phyloP scores from a whole-genome alignment of 2,113 vertebrate genomes.

The Oenanthe oenanthe region DNA sequence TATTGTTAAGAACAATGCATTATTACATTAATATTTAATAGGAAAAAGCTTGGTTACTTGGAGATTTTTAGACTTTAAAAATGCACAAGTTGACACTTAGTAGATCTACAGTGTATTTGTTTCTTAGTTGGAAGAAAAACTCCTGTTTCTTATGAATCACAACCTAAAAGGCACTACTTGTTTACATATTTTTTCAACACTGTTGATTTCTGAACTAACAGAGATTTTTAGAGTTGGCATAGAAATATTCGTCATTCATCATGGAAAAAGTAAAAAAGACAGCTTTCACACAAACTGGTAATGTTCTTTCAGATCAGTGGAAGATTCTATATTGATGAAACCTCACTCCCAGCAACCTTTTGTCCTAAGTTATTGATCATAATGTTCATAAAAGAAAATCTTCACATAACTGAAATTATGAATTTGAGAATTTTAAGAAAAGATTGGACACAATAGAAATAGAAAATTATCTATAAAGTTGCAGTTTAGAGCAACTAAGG shows the following conservation, averaged over 20 bases:
- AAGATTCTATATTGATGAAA: not conserved
- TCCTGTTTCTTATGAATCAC: not conserved
- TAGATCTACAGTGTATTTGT: not conserved
- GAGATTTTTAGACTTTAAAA: not conserved
- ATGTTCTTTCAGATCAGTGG: not conserved
- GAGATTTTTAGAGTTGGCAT: not conserved
- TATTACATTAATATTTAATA: not conserved
- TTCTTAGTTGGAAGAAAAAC: not conserved
- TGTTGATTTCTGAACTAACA: not conserved
- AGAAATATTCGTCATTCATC: not conserved
- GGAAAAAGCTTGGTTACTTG: not conserved
- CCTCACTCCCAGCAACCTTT: not conserved
- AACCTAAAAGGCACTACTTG: not conserved
- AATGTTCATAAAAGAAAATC: not conserved
- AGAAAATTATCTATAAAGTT: fast-evolving
- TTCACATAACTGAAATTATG: not conserved
- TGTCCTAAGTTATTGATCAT: not conserved
- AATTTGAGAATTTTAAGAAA: not conserved
- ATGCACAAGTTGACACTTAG: not conserved
- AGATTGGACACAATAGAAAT: not conserved
- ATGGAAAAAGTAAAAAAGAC: not conserved
- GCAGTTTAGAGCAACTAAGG: not conserved
- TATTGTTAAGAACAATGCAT: not conserved
- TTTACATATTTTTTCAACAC: not conserved
- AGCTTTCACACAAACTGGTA: not conserved